Conservation (phyloP, 53 echinoderm and acorn worm species). For the Luidia sarsii region DNA sequence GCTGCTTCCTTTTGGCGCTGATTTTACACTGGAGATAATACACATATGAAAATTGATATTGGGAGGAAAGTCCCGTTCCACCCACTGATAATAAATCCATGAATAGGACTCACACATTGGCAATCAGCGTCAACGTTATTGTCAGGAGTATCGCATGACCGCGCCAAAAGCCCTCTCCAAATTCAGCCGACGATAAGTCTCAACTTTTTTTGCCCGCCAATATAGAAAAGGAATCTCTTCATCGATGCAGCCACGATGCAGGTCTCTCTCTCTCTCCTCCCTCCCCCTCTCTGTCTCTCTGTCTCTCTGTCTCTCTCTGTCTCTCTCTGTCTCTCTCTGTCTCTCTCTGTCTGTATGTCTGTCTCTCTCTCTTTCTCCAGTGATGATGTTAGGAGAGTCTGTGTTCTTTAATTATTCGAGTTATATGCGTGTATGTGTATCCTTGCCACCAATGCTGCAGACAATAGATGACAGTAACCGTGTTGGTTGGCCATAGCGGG, state of each 20-base stretch:
- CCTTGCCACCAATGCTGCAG: neutral
- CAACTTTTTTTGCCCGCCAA: constrained; percentile 37
- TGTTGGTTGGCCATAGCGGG: constrained; percentile 29
- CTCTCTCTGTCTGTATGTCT: too few relatives aligned
- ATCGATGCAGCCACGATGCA: constrained; percentile 17
- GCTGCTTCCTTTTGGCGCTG: neutral
- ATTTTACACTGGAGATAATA: constrained; percentile 3
- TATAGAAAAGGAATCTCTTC: neutral
- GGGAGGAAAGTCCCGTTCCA: constrained; percentile 5
- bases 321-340: too few relatives aligned
- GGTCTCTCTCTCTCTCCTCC: too few relatives aligned
- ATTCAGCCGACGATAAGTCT: constrained; percentile 18
- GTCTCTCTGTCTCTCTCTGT: too few relatives aligned
- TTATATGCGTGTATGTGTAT: constrained; percentile 43
- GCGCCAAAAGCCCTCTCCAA: constrained; percentile 41
- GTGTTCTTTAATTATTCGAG: constrained; percentile 38
- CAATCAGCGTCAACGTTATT: constrained; percentile 31
- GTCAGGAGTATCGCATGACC: constrained; percentile 47
- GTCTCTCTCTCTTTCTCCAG: too few relatives aligned
- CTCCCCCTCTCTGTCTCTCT: neutral
- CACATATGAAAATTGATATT: constrained; percentile 43
- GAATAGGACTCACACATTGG: constrained; percentile 16
- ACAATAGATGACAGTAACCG: constrained; percentile 43
- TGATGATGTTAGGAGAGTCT: too few relatives aligned
- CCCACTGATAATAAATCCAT: constrained; percentile 28